Conservation (phyloP, 1,140 invertebrate genomes). For the Drosophila athabasca region DNA sequence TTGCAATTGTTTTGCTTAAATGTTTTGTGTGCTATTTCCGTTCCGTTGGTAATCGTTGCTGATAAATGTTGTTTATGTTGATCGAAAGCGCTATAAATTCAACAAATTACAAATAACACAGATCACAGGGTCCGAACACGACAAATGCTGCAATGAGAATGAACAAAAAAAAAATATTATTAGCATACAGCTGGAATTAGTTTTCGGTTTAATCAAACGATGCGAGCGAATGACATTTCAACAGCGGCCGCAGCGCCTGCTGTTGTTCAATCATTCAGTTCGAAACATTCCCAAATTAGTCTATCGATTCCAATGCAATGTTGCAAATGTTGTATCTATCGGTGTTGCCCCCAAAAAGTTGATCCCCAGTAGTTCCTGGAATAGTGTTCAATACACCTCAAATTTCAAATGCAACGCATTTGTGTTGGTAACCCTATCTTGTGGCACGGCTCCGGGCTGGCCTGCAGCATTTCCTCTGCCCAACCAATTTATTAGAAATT, state of each 20-base stretch:
- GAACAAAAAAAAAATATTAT: slow-evolving; percentile 34
- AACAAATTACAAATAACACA: slow-evolving; percentile 17
- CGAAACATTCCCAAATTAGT: background rate
- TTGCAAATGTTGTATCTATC: slow-evolving; percentile 13
- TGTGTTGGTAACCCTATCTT: slow-evolving; percentile 54
- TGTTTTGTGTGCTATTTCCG: slow-evolving; percentile 59
- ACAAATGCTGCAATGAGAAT: slow-evolving; percentile 82
- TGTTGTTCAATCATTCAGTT: slow-evolving; percentile 9
- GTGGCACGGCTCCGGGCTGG: no score
- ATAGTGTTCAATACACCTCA: slow-evolving; percentile 23
- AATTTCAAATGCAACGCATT: slow-evolving; percentile 48
- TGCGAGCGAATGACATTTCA: background rate
- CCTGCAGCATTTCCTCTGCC: slow-evolving; percentile 67
- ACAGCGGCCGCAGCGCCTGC: slow-evolving; percentile 62
- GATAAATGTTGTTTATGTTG: slow-evolving; percentile 9
- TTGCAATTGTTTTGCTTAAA: slow-evolving; percentile 79
- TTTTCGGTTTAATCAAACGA: slow-evolving; percentile 43
- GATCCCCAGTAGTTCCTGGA: slow-evolving; percentile 29
- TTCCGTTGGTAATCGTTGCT: slow-evolving; percentile 19
- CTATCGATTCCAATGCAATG: slow-evolving; percentile 8
- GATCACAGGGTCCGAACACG: slow-evolving; percentile 69
- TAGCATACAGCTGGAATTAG: slow-evolving; percentile 25
- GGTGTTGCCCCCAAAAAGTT: no score
- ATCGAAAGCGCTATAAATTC: slow-evolving; percentile 15
- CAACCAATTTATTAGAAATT: slow-evolving; percentile 81